Base-by-base conservation (phyloP, 2,888 invertebrate species). In the Synergus itoensis region DNA sequence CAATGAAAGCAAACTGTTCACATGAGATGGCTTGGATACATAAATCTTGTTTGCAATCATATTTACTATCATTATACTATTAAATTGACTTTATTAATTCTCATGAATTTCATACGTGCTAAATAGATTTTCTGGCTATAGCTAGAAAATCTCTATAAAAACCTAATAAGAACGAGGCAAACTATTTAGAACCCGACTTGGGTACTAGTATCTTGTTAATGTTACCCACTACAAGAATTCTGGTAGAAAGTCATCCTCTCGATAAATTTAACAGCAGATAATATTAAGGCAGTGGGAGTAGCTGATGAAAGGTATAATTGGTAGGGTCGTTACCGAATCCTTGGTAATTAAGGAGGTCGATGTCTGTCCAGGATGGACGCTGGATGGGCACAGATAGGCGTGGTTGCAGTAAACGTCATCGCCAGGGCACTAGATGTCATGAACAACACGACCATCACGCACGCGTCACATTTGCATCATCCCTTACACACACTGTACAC, bases 401-500 rank as follows among this genome's bases (percentile, higher is more conserved):
- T 91, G 90, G 89, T 87, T 86, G 88, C 89, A 88, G 92, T 90
- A 91, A 92, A 91, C 88, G 91, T 92, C 92, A 92, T 88, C 86
- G 84, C 87, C 92, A 92, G 91, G 83, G 73, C 89, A 91, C 91
- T 92, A 89, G 89, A 92, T 88, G 92, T 92, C 91, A 91, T 81
- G 84, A 86, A 87, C 91, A 90, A 90, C 88, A 87, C 88, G 85
- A 86, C 86, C 79, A 80, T 81, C 73, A 79, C 83, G 79, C 77
- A 87, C 87, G 89, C 88, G 88, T 90, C 90, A 87, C 88, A 90
- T 91, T 90, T 90, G 90, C 90, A 91, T 91, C 80, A 84, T 82
- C 79, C 57, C 78, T 63, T 81, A 82, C 82, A 84, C 84, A 73
- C 28, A 73, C 36, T 73, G 84, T 84, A 81, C 81, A 82, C 82